Evolutionary conservation across 2,797 vertebrate species (phyloP), one percentile per base, ranked within the genome.

Genomic region (Acomys russatus): DNA sequence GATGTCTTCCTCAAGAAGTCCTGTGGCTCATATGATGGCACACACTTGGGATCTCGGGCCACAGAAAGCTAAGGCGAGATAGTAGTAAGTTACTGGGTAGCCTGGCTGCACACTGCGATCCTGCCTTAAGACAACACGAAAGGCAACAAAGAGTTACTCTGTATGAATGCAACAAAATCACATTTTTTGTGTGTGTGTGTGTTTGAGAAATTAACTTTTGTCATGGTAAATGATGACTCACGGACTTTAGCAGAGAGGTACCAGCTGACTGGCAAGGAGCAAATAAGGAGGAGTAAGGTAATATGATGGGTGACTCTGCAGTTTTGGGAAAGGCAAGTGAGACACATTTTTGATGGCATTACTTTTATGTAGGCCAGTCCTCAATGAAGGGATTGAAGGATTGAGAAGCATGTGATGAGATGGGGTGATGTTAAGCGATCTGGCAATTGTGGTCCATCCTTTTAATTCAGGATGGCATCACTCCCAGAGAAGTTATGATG

Each of bases 401-500:
- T 74, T 97, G 92, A 95, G 94, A 93, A 96, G 74, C 82, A 35
- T 77, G 68, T 83, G 80, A 92, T 93, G 90, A 96, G 38, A 84
- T 87, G 79, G 33, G 93, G 66, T 86, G 91, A 18, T 71, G 87
- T 90, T 93, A 89, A 91, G 83, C 89, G 74, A 94, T 89, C 74
- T 96, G 90, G 44, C 86, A 96, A 96, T 88, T 97, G 82, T 7
- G 0, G 70, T 79, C 64, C 54, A 92, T 94, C 94, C 95, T 97
- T 97, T 93, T 51, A 92, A 83, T 94, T 95, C 86, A 94, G 33
- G 68, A 84, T 97, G 96, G 96, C 96, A 93, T 63, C 84, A 4
- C 94, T 97, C 95, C 97, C 96, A 95, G 96, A 84, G 30, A 86
- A 93, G 80, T 92, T 44, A 44, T 44, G 96, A 96, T 66, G 96